Base-by-base conservation (phyloP, 2,888 invertebrate genomes). In the Caprella mutica region DNA sequence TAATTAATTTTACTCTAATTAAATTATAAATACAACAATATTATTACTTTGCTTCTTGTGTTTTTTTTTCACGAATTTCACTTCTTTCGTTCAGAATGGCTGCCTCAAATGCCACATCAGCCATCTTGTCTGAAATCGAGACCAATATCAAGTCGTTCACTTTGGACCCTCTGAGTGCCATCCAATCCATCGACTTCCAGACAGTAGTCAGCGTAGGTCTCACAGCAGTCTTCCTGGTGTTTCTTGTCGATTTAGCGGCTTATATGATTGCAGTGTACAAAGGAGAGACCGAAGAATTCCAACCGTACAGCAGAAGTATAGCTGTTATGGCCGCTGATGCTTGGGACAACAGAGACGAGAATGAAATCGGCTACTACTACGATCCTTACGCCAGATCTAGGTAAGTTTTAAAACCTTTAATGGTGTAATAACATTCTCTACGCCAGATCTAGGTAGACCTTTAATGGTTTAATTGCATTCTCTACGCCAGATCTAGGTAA, bases 311-410 rank as follows among this genome's bases (percentile, higher is more conserved):
- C 30, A 48, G 48, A 24, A 48, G 30, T n/a, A 48, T 48, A 9
- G 48, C 48, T 5, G 48, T 48, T 14, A 29, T 48, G 30, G 48
- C 48, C 1, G 48, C 48, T 21, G 48, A 48, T 24, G 48, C 48
- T 6, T 48, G 48, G 48, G 48, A 48, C 19, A 48, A 48, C 48
- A 23, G 48, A 23, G 29, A 21, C 12, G 29, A 48, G 8, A 48
- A 48, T 29, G 48, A 48, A 3, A 29, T 48, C 26, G 24, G 29
- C 29, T 17, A 48, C 48, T 48, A 48, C 30, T 48, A 48, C 21
- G 48, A 48, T 17, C 48, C 48, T n/a, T 48, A 48, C 48, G 48
- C 30, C 30, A 9, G 48, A 17, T 48, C 48, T 14, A 48, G 48
- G 48, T 48, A 9, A 48, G 48, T 8, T n/a, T n/a, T n/a, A n/a